Base-by-base conservation (phyloP, 2,113 vertebrate genomes). In the Cardinalis cardinalis region DNA sequence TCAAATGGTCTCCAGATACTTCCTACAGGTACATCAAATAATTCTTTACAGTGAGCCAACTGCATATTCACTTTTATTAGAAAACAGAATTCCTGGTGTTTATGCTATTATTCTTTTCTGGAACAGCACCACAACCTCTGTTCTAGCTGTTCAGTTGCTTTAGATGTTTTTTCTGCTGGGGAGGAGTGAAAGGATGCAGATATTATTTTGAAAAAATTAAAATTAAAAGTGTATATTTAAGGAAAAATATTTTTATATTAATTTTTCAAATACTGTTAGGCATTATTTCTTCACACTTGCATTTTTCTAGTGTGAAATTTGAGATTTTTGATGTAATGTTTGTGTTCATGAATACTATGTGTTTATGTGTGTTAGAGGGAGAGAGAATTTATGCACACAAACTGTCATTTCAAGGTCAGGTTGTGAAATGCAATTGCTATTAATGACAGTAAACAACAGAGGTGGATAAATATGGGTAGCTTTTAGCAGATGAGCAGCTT, bases 401-500 rank as follows among this genome's bases (percentile, higher is more conserved):
- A 83, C 94, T 94, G 96, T 97, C 96, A 95, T 97, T 97, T 97
- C 98, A 98, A 98, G 98, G 98, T 98, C 98, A 97, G 95, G 96
- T 95, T 96, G 97, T 96, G 96, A 98, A 97, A 98, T 98, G 97
- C 97, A 98, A 98, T 98, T 97, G 96, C 97, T 98, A 97, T 98
- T 98, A 98, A 98, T 98, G 98, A 95, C 94, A 96, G 97, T 97
- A 97, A 97, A 97, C 93, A 97, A 96, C 91, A 92, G 72, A 89
- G 90, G 96, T 96, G 97, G 97, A 98, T 98, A 98, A 98, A 98
- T 98, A 98, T 95, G 97, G 97, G 95, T 94, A 95, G 98, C 98
- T 99, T 98, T 99, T 98, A 99, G 98, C 97, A 98, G 97, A 98
- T 98, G 98, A 98, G 96, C 97, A 97, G 96, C 96, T 95, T 94